These are phyloP conservation scores for Cherax quadricarinatus DNA, from an alignment of 1,140 invertebrate genomes.

Conservation along the genomic window DNA sequence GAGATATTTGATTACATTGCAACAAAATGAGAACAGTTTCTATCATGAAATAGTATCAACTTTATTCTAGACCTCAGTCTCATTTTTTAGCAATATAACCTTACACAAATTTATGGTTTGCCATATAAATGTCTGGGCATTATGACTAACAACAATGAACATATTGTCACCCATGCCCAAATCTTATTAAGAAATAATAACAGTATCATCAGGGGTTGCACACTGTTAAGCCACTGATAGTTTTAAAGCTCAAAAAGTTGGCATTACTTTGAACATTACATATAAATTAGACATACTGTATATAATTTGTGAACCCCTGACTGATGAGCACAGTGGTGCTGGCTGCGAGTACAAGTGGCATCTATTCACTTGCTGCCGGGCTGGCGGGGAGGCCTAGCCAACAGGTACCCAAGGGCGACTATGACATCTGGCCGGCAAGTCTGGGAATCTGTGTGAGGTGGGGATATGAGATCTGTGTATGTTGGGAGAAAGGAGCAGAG, in stretches of 20 bases:
- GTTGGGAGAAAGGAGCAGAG: background rate
- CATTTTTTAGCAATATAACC: background rate
- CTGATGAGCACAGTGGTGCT: conserved; percentile 7
- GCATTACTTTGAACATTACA: conserved; percentile 7
- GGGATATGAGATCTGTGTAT: background rate
- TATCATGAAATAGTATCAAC: background rate
- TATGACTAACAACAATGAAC: background rate
- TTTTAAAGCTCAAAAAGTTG: background rate
- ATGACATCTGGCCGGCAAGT: conserved; percentile 35
- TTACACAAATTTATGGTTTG: background rate
- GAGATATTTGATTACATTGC: background rate
- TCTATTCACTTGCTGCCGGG: conserved; percentile 39
- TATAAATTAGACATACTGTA: background rate
- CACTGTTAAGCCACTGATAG: conserved; percentile 1
- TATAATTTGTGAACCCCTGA: background rate
- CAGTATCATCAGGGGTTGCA: background rate
- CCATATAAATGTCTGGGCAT: background rate
- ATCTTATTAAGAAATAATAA: background rate
- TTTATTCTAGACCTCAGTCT: background rate
- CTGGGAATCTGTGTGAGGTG: background rate
- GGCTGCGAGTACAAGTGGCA: conserved; percentile 17
- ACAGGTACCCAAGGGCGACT: conserved; percentile 42
- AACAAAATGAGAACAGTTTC: background rate
- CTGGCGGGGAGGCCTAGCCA: conserved; percentile 30
- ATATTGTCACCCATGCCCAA: conserved; percentile 6